Evolutionary conservation across 2,113 vertebrate genomes (phyloP), one percentile per base, ranked within the genome.

Genomic region (Desmodus rotundus): DNA sequence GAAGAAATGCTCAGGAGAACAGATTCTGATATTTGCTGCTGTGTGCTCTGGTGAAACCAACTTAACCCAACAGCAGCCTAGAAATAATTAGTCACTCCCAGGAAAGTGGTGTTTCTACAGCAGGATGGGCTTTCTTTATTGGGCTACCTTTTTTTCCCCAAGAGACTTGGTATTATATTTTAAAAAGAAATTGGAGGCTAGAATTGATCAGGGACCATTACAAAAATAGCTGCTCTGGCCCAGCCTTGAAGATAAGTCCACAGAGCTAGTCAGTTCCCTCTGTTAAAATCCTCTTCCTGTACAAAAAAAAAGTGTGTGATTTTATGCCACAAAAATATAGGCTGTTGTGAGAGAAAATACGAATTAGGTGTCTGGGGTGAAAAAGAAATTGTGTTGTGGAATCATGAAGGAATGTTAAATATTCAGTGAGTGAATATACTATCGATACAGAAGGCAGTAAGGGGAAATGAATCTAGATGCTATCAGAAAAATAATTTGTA

Each of bases 341-440:
- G 33, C 45, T 73, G 14, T 61, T 74, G 33, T 96, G 91, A 95
- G 33, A 73, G 33, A 72, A 93, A 88, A 77, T 16, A 33, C 47
- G 85, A 73, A 82, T 76, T 92, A 93, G 81, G 88, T 70, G 31
- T 74, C 52, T 47, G 12, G 36, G 52, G 36, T 20, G 9, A 41
- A n/a, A 17, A 43, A 20, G 52, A 61, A 20, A 20, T 52, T 92
- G 63, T 41, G 33, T 13, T 70, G 24, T 65, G 14, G 63, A 76
- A 89, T 93, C 74, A 52, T 5, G 33, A 89, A 89, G 47, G 50
- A 85, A 91, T 74, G 54, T 56, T 74, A 93, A 93, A 76, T 65
- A 50, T 1, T 83, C 31, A 41, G 0, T 7, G 28, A 96, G 83
- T 80, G 24, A 58, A 47, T 43, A 63, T 14, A n/a, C 9, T 70